A percentile compares a stretch with the other conserved stretches of the same genome.
phyloP scores from a whole-genome alignment of 1,140 invertebrate genomes.

The Protaetia brevitarsis region DNA sequence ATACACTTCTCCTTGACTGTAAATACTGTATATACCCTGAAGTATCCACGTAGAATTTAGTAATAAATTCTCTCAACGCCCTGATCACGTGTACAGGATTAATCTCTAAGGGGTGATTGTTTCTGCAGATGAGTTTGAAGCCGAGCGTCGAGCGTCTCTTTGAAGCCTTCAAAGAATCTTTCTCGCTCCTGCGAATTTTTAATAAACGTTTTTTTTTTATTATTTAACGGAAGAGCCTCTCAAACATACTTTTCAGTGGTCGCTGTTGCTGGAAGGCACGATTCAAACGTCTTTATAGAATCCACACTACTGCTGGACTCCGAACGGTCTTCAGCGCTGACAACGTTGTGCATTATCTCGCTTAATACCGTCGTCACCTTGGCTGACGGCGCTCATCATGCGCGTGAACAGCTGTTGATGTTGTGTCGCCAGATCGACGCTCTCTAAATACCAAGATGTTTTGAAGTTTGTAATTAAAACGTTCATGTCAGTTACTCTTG shows the following conservation, averaged over 20 bases:
- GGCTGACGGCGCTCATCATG: conserved; percentile 25
- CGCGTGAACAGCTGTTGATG: neutral
- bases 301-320: neutral
- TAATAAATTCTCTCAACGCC: conserved; percentile 53
- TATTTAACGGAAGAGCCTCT: neutral
- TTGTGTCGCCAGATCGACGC: neutral
- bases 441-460: neutral
- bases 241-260: neutral
- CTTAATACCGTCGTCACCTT: conserved; percentile 28
- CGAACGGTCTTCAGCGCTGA: neutral
- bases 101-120: conserved; percentile 55
- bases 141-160: neutral
- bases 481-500: no score
- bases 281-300: neutral
- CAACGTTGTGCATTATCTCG: conserved; percentile 22
- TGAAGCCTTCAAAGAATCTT: neutral
- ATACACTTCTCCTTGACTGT: no score
- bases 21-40: no score
- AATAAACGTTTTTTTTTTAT: neutral
- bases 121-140: neutral
- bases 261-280: neutral
- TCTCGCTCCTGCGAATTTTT: neutral
- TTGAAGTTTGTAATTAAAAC: no score
- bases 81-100: conserved; percentile 54
- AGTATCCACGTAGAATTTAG: conserved; percentile 42